Conservation (phyloP, 1,140 invertebrate species). For the Drosophila nigromelanica region DNA sequence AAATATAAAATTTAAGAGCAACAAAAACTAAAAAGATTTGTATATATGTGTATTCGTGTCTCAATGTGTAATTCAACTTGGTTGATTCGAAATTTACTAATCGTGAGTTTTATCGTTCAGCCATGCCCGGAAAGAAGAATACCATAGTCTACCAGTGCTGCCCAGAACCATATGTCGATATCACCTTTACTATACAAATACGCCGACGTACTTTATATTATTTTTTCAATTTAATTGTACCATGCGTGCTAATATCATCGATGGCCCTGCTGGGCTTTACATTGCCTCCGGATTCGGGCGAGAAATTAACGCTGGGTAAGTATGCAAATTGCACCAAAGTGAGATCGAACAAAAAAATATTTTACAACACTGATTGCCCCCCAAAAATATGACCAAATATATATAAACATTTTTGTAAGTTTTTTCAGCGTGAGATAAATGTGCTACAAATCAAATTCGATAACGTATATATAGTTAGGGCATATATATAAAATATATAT, state of each 20-base stretch:
- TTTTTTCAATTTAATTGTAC: slow-evolving; percentile 99
- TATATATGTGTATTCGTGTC: slow-evolving; percentile 55
- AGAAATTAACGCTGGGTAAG: slow-evolving; percentile 98
- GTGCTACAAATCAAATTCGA: slow-evolving; percentile 5
- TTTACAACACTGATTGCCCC: slow-evolving; percentile 32
- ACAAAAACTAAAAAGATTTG: slow-evolving; percentile 16
- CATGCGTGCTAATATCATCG: slow-evolving; percentile 98
- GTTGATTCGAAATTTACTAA: slow-evolving; percentile 50
- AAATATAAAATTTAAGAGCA: slow-evolving; percentile 29
- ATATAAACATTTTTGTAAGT: slow-evolving; percentile 37
- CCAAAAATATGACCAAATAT: slow-evolving; percentile 4
- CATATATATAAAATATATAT: slow-evolving; percentile 13
- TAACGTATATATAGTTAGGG: slow-evolving; percentile 38
- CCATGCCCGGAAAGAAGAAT: slow-evolving; percentile 94
- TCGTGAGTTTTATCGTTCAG: slow-evolving; percentile 85
- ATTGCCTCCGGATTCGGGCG: slow-evolving; percentile 98
- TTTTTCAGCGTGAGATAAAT: slow-evolving; percentile 37
- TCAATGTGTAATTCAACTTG: slow-evolving; percentile 44
- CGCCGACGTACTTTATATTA: slow-evolving; percentile 98
- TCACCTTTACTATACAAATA: slow-evolving; percentile 99
- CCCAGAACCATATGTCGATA: slow-evolving; percentile 97
- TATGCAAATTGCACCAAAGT: slow-evolving; percentile 35
- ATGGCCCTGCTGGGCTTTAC: slow-evolving; percentile 99
- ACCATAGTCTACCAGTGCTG: slow-evolving; percentile 92
- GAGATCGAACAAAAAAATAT: slow-evolving; percentile 15